Percentiles rank a stretch among this genome's conserved stretches.
phyloP scores from a whole-genome alignment of 1,140 invertebrate species.

The Leguminivora glycinivorella region DNA sequence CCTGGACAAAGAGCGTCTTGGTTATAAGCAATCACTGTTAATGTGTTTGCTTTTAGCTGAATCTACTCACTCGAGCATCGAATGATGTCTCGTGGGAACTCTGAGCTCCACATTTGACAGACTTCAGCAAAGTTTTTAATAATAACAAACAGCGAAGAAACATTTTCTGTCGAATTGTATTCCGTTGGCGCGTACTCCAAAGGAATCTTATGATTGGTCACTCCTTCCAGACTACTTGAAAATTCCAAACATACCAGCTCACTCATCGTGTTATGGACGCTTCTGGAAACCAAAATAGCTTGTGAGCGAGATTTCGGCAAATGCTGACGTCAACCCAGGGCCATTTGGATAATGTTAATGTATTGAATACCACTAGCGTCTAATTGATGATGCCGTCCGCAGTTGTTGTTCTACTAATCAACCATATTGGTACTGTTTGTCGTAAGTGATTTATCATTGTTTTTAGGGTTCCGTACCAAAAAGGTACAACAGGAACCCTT shows the following conservation, averaged over 20 bases:
- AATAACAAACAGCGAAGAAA: background rate
- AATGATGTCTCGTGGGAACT: constrained; percentile 27
- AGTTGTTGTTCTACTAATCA: background rate
- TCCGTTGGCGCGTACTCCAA: constrained; percentile 33
- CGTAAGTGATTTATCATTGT: background rate
- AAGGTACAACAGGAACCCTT: too few species aligned
- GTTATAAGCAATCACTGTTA: constrained; percentile 23
- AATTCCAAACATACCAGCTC: constrained; percentile 54
- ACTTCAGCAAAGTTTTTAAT: background rate
- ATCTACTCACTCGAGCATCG: background rate
- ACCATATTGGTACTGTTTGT: background rate
- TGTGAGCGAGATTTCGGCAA: constrained; percentile 47
- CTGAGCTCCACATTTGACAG: background rate
- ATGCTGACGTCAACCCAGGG: constrained; percentile 51
- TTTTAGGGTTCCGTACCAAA: too few species aligned
- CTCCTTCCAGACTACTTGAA: constrained; percentile 45
- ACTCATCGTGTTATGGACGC: constrained; percentile 53
- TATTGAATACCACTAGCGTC: constrained; percentile 3
- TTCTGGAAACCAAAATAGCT: constrained; percentile 52
- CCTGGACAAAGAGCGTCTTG: constrained; percentile 14
- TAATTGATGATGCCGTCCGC: background rate
- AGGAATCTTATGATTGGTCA: constrained; percentile 37
- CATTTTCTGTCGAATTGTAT: background rate
- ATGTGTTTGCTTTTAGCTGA: constrained; percentile 30
- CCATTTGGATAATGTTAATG: constrained; percentile 52